Evolutionary conservation across 2,888 invertebrate species (phyloP).

Genomic region (Scaeva pyrastri): DNA sequence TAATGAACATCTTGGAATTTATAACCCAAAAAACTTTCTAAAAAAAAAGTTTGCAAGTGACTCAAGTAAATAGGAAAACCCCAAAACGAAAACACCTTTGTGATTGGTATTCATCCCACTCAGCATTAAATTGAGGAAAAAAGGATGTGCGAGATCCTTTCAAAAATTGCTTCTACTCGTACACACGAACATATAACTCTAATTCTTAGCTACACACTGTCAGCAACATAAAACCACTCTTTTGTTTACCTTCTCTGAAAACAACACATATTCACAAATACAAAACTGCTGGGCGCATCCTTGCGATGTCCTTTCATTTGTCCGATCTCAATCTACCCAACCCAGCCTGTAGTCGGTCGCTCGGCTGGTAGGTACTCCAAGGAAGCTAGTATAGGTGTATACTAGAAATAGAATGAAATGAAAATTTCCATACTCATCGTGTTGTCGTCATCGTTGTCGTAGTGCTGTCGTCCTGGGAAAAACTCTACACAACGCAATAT

Average conservation of each 20-base stretch:
- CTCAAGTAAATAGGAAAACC: background rate
- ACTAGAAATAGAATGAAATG: background rate
- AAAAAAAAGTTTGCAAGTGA: background rate
- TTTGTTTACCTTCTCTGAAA: constrained; percentile 66
- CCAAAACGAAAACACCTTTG: constrained; percentile 33
- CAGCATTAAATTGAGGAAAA: constrained; percentile 28
- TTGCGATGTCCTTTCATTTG: constrained; percentile 58
- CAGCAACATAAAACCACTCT: constrained; percentile 59
- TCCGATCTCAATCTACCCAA: constrained; percentile 55
- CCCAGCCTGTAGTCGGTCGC: no score
- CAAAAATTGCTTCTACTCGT: constrained; percentile 43
- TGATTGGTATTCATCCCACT: constrained; percentile 53
- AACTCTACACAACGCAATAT: constrained; percentile 51
- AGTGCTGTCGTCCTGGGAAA: constrained; percentile 12
- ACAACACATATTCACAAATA: background rate
- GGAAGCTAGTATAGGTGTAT: background rate
- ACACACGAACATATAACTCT: no score
- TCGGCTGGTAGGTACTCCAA: background rate
- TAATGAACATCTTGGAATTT: background rate
- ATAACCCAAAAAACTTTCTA: background rate
- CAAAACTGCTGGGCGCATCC: constrained; percentile 41
- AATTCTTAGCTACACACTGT: constrained; percentile 53
- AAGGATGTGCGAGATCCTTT: constrained; percentile 38
- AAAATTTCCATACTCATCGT: constrained; percentile 44
- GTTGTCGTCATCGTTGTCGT: constrained; percentile 18